Evolutionary conservation across 2,797 vertebrate species (phyloP), one percentile per base, ranked within the genome.

Genomic region (Apogon talboti): DNA sequence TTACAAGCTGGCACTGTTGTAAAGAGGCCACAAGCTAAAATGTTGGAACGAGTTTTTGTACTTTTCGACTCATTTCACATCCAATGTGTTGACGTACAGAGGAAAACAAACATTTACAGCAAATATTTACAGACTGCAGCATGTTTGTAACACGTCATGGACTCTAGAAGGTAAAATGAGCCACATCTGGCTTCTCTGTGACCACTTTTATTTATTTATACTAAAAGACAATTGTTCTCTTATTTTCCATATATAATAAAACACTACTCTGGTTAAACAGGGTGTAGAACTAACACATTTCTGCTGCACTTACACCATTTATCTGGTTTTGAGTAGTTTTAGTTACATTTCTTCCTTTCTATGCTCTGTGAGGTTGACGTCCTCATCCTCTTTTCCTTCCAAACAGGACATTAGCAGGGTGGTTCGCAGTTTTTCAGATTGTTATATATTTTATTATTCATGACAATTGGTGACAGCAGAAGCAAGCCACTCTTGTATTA

Each of bases 371-470:
- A 5, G 47, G 38, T 42, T 41, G 18, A 67, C 80, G 64, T 45
- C 12, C 35, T 58, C 10, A 12, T 61, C 3, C 43, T 54, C 6
- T 16, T 40, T 3, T 47, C 40, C 4, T 57, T 41, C 44, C 42
- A 62, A 33, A 56, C 28, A 7, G 46, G 33, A 74, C 56, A 55
- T 71, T 66, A 43, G 24, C 59, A 4, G 16, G 52, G 15, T 54
- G 24, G 11, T 13, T 52, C 35, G n/a, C 12, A 5, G 6, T 5
- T 1, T 47, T 12, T 47, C 38, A 7, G 35, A 55, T 48, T 55
- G 14, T 69, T 54, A 52, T 53, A 78, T 21, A n/a, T 44, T 45
- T 62, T 53, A 35, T 58, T 11, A 24, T 24, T 64, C 40, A 35
- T 28, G 21, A 15, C 15, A 37, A 13, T 21, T 35, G 12, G 45